Evolutionary conservation across 2,888 invertebrate genomes (phyloP), one percentile per base, ranked within the genome.

Genomic region (Blastobasis adustella): DNA sequence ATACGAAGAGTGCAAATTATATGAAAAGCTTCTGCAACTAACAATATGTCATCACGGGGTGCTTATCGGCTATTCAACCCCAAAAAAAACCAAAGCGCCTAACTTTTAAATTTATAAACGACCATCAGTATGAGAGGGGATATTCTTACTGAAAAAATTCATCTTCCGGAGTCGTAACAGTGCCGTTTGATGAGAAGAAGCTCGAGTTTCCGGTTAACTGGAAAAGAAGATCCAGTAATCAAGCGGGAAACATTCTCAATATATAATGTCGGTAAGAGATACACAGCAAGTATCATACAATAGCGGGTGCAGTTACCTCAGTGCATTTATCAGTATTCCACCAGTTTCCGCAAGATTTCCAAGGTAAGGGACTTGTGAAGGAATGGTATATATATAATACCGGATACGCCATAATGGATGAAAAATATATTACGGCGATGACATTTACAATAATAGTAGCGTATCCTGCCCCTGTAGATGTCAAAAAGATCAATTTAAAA

Each of bases 321-420:
- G 91, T 78, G 73, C 97, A 97, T 50, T 89, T 84, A 1, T 90
- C 85, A 0, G 95, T 94, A 76, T 97, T 97, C 97, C 97, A 98
- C 43, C 90, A 71, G 82, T 96, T 94, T 60, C 90, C 83, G 70
- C 96, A 96, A 58, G 90, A 88, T 47, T 92, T 88, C 96, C 96
- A 96, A 6, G 96, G 95, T 46, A 96, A 80, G 47, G 90, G 90
- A 37, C 83, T 75, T 51, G 79, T 86, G 59, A 95, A 90, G 10
- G 94, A 93, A 74, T 93, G 92, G 61, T 91, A 91, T 41, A 97
- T 87, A 82, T 96, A 97, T 60, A 94, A 90, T 46, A 97, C 71
- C 0, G 96, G 96, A 90, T 96, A 97, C 0, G 96, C 91, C 72
- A 96, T 92, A 46, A 97, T 92, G 0, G 96, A 93, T 53, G 96